Evolutionary conservation across 2,113 vertebrate species (phyloP).

Genomic region (Oreochromis spilurus): DNA sequence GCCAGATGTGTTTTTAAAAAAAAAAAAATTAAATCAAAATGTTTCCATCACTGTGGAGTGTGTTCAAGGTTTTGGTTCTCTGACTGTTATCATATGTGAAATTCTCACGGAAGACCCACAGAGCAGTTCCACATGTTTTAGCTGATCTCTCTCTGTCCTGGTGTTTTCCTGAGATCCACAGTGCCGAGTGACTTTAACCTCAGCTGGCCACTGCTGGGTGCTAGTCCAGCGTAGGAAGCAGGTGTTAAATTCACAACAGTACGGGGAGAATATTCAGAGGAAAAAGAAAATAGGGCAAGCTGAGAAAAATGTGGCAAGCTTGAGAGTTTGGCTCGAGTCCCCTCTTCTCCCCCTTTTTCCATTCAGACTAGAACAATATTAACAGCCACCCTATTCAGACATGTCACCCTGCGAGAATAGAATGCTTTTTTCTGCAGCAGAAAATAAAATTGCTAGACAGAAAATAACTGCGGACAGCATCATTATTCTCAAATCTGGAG

Average conservation of each 20-base stretch:
- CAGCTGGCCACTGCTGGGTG: constrained; percentile 30
- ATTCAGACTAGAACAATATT: neutral
- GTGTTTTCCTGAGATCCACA: constrained; percentile 13
- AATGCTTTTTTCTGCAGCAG: neutral
- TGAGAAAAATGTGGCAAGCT: constrained; percentile 7
- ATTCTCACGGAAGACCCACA: neutral
- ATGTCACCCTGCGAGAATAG: neutral
- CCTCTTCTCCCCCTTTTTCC: neutral
- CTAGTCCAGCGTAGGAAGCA: constrained; percentile 28
- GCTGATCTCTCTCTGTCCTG: neutral
- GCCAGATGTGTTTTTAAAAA: neutral
- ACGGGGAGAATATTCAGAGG: neutral
- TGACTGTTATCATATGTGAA: constrained; percentile 25
- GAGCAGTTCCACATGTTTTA: constrained; percentile 1
- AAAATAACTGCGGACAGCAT: neutral
- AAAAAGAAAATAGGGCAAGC: neutral
- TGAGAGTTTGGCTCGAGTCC: neutral
- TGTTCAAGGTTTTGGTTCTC: neutral
- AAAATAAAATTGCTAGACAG: neutral
- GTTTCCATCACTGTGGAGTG: neutral
- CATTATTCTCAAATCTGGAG: neutral
- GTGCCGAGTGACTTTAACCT: constrained; percentile 8
- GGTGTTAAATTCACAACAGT: constrained; percentile 41
- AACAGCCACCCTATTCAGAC: neutral
- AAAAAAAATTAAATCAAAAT: neutral